These are phyloP conservation scores for Neolamprologus sp. DNA, from an alignment of 2,113 vertebrate species.

Conservation along the genomic window DNA sequence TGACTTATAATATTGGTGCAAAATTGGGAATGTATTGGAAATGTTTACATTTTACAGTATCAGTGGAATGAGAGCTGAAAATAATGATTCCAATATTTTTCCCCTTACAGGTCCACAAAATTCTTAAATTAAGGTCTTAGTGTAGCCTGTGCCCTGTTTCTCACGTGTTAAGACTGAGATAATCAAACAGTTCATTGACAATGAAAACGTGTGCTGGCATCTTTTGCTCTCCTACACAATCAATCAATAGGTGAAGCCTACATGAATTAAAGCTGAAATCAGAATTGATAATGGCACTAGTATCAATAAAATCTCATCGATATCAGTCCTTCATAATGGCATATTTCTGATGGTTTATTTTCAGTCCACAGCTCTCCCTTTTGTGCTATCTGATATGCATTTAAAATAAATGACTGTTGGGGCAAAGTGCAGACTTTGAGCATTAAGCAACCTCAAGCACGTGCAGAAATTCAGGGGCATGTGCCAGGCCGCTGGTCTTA, in stretches of 20 bases:
- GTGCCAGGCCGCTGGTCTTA: not conserved
- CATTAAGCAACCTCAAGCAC: not conserved
- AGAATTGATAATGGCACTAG: not conserved
- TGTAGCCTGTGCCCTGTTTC: not conserved
- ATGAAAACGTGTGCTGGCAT: fast-evolving
- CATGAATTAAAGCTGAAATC: not conserved
- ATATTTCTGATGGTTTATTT: not conserved
- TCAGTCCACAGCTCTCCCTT: not conserved
- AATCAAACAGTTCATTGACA: not conserved
- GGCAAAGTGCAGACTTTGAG: not conserved
- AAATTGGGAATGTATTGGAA: no score
- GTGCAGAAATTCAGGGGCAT: not conserved
- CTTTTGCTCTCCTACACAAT: not conserved
- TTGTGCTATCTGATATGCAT: not conserved
- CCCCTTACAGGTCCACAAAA: not conserved
- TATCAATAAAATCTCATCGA: not conserved
- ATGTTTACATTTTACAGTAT: not conserved
- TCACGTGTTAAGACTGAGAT: not conserved
- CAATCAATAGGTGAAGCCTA: not conserved
- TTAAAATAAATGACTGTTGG: not conserved
- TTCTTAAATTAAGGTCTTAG: not conserved
- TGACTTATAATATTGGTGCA: not conserved
- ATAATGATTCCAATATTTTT: not conserved
- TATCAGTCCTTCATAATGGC: not conserved
- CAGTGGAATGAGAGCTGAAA: not conserved